Evolutionary conservation across 2,888 invertebrate species (phyloP), one percentile per base, ranked within the genome.

Genomic region (Papilio gigon): DNA sequence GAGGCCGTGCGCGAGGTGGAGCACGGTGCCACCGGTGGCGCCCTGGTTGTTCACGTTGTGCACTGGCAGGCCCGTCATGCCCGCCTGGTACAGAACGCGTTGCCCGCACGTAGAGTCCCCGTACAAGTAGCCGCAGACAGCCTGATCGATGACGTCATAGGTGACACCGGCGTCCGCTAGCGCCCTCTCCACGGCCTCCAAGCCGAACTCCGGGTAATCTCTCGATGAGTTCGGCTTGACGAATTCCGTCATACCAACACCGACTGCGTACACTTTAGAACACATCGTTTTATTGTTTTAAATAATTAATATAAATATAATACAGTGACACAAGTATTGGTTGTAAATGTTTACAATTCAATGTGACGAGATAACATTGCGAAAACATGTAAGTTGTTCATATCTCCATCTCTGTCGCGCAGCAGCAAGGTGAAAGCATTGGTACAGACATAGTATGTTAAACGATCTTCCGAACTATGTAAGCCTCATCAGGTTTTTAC

Each of bases 11-110:
- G 96, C 98, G 80, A 99, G 91, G 81, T 95, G 94, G 3, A 99
- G 87, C 0, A 99, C 99, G 65, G 96, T 97, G 0, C 99, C 97
- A 25, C 99, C 99, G 1, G 99, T 99, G 0, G 99, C 96, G 84
- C 99, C 99, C 82, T 99, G 99, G 85, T 99, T 99, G 90, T 99
- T 99, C 14, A 99, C 98, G 88, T 99, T 99, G 89, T 96, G 97
- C 74, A 99, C 95, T 4, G 99, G 99, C 74, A 99, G 98, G 44
- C 99, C 99, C 27, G 97, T 98, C 95, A 99, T 95, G 68, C 99
- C 99, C 47, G 98, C 93, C 73, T 97, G 96, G 86, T 99, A 99
- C 11, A 99, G 87, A 0, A 98, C 98, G 74, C 99, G 93, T 90
- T 99, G 99, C 0, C 99, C 99, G 87, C 96, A 95, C 3, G 98